These are phyloP conservation scores for Rhombomys opimus DNA, from an alignment of 2,113 vertebrate genomes.

Conservation along the genomic window DNA sequence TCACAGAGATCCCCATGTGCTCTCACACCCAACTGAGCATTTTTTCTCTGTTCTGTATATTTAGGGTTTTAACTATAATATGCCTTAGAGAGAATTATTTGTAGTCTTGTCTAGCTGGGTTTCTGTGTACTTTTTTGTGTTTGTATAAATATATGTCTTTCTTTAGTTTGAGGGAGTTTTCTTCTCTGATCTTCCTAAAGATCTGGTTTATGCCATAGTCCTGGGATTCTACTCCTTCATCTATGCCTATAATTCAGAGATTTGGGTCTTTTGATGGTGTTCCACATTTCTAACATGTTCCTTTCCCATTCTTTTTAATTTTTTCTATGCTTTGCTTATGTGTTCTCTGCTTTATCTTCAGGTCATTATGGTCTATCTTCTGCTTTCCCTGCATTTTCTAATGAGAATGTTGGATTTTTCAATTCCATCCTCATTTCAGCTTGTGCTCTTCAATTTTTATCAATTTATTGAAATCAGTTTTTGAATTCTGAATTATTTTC, in stretches of 20 bases:
- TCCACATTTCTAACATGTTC: not conserved
- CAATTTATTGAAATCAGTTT: not conserved
- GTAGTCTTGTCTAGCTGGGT: not conserved
- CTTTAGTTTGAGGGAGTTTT: not conserved
- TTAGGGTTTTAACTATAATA: not conserved
- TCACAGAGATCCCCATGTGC: too few species aligned
- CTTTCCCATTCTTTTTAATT: not conserved
- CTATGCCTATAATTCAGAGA: not conserved
- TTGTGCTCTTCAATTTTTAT: not conserved
- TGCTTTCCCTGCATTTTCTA: not conserved
- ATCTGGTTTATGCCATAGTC: not conserved
- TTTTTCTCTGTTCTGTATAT: not conserved
- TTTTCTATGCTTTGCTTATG: not conserved
- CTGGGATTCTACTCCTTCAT: not conserved
- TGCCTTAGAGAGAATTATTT: not conserved
- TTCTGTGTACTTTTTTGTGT: not conserved
- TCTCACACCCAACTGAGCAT: not conserved
- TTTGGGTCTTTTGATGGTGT: not conserved
- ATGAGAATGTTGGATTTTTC: not conserved
- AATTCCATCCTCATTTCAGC: not conserved
- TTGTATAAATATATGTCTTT: not conserved
- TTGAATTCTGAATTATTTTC: not conserved
- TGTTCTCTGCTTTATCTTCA: not conserved
- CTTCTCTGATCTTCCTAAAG: not conserved
- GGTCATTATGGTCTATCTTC: not conserved